Base-by-base conservation (phyloP, 2,797 vertebrate genomes). In the Lates japonicus region DNA sequence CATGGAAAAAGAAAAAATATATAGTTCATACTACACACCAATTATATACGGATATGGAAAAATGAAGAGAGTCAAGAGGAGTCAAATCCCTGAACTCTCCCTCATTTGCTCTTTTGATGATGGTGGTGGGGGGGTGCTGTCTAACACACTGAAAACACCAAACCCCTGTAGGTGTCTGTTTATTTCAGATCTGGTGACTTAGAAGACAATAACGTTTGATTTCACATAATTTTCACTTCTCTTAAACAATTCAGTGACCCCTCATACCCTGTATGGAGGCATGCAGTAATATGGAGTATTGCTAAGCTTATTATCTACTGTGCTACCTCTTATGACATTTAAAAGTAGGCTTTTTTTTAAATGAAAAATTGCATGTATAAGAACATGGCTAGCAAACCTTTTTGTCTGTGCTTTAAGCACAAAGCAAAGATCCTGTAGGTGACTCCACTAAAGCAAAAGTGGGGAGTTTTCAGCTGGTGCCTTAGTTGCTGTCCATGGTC, bases 401-500 rank as follows among this genome's bases (percentile, higher is more conserved):
- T 41, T 48, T 20, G 20, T 48, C 4, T 3, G 8, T 5, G 11
- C 20, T 48, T 80, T 5, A 19, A n/a, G n/a, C 22, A 42, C 12
- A 20, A n/a, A n/a, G n/a, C n/a, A 14, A 19, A 41, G 44, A 69
- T 12, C 22, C 33, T 25, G n/a, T 0, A 12, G 19, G 33, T 8
- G 19, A n/a, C 42, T 44, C 37, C n/a, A 25, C 5, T 6, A n/a
- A 41, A 55, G 9, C 17, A 4, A 44, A 33, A 58, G 3, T 11
- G 1, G 3, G 14, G 12, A 22, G n/a, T n/a, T 39, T 61, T 12
- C 37, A 35, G 11, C 3, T 20, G 57, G 8, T 9, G 6, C 44
- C 14, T 41, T 41, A 29, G 48, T 11, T 14, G 70, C 70, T 73
- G 87, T 92, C 88, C 85, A 3, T 89, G 87, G 88, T 91, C 60